Percentiles rank a stretch among this genome's conserved stretches.
phyloP scores from a whole-genome alignment of 64 coral and sea anemone genomes.

The Actinia equina region DNA sequence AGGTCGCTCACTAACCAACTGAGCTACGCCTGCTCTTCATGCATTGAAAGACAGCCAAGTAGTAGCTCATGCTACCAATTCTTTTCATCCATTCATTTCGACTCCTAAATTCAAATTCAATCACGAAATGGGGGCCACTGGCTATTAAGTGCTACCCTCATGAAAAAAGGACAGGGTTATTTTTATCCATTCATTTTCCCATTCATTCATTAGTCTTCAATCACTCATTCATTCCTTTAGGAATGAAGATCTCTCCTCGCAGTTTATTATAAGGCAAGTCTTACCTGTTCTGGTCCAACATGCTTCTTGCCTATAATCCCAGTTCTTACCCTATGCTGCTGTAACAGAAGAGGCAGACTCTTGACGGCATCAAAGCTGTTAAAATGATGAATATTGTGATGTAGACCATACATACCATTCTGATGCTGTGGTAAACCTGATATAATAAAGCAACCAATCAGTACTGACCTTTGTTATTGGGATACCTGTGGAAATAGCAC shows the following conservation, averaged over 20 bases:
- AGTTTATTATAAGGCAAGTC: neutral
- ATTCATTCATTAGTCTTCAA: too few species aligned
- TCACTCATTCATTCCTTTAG: neutral
- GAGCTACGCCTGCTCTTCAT: too few species aligned
- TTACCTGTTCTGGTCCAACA: slow-evolving; percentile 66
- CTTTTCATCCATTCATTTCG: too few species aligned
- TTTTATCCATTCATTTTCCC: too few species aligned
- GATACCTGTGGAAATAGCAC: neutral
- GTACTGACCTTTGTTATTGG: neutral
- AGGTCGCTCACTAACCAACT: too few species aligned
- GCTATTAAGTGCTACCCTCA: too few species aligned
- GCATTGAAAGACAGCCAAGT: too few species aligned
- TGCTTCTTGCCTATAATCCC: slow-evolving; percentile 83
- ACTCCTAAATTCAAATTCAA: too few species aligned
- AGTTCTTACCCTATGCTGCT: slow-evolving; percentile 49
- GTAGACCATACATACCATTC: slow-evolving; percentile 95
- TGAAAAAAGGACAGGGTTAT: too few species aligned
- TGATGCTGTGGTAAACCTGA: slow-evolving; percentile 89
- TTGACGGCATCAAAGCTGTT: slow-evolving; percentile 65
- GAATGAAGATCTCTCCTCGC: too few species aligned
- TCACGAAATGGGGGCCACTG: too few species aligned
- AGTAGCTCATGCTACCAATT: too few species aligned
- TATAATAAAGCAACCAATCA: neutral
- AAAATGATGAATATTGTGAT: slow-evolving; percentile 69
- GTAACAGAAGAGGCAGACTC: slow-evolving; percentile 49